Percentiles rank a stretch among this genome's conserved stretches.
Conservation (phyloP, 2,888 invertebrate genomes). For the Phrixothrix hirtus region DNA sequence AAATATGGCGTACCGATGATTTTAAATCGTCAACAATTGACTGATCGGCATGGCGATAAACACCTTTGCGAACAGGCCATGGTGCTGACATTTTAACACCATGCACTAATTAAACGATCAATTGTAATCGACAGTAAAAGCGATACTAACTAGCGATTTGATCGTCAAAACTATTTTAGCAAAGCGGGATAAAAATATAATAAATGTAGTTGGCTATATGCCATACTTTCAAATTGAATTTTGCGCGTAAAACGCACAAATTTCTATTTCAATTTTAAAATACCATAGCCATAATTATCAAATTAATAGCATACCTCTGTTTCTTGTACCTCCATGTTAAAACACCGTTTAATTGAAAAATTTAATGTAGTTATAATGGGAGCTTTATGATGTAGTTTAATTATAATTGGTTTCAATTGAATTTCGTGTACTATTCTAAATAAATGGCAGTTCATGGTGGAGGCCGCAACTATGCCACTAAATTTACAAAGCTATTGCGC, state of each 20-base stretch:
- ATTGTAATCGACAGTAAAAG: slow-evolving; percentile 5
- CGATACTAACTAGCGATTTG: slow-evolving; percentile 10
- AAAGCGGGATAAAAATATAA: slow-evolving; percentile 59
- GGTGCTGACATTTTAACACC: slow-evolving; percentile 62
- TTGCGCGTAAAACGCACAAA: slow-evolving; percentile 17
- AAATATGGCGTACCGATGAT: too few relatives aligned
- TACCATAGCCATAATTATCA: too few relatives aligned
- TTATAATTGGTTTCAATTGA: slow-evolving; percentile 7
- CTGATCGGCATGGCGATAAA: slow-evolving; percentile 6
- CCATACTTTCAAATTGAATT: slow-evolving; percentile 18
- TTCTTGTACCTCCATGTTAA: slow-evolving; percentile 2
- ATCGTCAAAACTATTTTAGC: slow-evolving; percentile 57
- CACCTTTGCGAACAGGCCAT: slow-evolving; percentile 66
- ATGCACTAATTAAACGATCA: slow-evolving; percentile 25
- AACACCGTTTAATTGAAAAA: slow-evolving; percentile 8
- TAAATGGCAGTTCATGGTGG: slow-evolving; percentile 20
- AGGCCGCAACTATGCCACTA: slow-evolving; percentile 8
- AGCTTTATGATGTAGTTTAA: not conserved
- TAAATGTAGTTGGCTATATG: slow-evolving; percentile 45
- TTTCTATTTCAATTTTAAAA: too few relatives aligned
- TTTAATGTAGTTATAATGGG: slow-evolving; percentile 2
- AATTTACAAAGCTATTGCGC: slow-evolving; percentile 16
- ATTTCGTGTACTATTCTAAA: slow-evolving; percentile 14
- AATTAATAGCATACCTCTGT: slow-evolving; percentile 14
- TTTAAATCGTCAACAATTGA: not conserved